Percentiles rank a stretch among this genome's conserved stretches.
These are phyloP conservation scores for Lithobates sylvaticus DNA, from an alignment of 2,797 vertebrate genomes.

Conservation along the genomic window DNA sequence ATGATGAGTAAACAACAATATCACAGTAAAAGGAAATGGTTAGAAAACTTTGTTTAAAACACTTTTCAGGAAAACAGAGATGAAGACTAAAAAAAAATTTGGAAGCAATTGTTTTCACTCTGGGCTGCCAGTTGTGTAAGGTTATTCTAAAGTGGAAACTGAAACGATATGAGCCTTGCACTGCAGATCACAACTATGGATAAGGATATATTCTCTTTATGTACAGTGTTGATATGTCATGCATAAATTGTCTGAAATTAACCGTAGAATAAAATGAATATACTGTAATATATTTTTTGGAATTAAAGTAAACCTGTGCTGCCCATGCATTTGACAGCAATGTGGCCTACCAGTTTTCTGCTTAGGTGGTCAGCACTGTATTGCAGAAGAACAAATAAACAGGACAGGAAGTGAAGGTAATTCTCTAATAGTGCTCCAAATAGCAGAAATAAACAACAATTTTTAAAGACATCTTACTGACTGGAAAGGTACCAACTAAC, in stretches of 20 bases:
- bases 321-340: too few relatives aligned
- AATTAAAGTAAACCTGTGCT: too few relatives aligned
- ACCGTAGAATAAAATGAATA: too few relatives aligned
- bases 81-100: conserved; percentile 22
- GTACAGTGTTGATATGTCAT: not conserved
- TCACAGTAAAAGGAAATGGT: conserved; percentile 54
- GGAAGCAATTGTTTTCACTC: conserved; percentile 25
- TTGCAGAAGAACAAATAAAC: too few relatives aligned
- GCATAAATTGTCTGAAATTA: not conserved
- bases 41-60: conserved; percentile 44
- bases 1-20: conserved; percentile 47
- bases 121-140: not conserved
- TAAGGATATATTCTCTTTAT: not conserved
- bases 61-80: conserved; percentile 44
- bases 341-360: too few relatives aligned
- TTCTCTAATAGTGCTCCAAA: too few relatives aligned
- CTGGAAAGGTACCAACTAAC: too few relatives aligned
- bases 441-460: too few relatives aligned
- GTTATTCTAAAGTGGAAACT: not conserved
- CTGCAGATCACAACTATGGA: not conserved
- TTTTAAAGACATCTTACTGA: too few relatives aligned
- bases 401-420: too few relatives aligned
- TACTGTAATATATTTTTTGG: too few relatives aligned
- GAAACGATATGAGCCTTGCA: not conserved
- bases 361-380: too few relatives aligned